phyloP scores from a whole-genome alignment of 2,113 vertebrate genomes.

The Procavia capensis region DNA sequence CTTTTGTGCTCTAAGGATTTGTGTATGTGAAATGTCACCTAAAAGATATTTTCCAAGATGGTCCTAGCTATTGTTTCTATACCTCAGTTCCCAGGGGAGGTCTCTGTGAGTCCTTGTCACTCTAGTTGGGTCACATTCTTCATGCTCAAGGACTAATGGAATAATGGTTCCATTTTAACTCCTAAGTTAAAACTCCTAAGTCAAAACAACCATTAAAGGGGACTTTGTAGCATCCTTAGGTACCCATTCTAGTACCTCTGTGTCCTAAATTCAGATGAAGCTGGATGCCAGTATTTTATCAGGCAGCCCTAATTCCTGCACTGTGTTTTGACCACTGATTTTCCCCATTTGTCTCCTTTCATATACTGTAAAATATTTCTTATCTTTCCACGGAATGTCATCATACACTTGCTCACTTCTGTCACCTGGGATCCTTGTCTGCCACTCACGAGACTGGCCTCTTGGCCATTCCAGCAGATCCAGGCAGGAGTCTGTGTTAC shows the following conservation, averaged over 20 bases:
- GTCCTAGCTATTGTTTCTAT: too few species aligned
- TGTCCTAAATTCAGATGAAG: background rate
- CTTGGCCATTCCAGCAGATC: background rate
- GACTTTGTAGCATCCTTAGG: background rate
- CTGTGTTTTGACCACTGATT: background rate
- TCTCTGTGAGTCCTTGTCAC: too few species aligned
- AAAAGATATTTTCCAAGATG: too few species aligned
- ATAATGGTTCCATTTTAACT: too few species aligned
- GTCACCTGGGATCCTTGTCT: background rate
- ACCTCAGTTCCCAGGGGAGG: too few species aligned
- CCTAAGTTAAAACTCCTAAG: background rate
- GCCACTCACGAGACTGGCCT: too few species aligned
- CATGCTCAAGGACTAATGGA: too few species aligned
- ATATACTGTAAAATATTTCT: background rate
- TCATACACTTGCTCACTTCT: background rate
- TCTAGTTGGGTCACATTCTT: too few species aligned
- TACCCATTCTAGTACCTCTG: background rate
- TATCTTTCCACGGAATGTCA: fast-evolving
- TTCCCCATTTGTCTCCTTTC: background rate
- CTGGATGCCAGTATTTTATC: background rate
- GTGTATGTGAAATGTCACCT: too few species aligned
- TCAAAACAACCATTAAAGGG: background rate
- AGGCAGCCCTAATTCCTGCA: background rate
- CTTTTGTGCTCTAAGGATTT: too few species aligned
- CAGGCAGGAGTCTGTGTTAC: background rate